These are phyloP conservation scores for Lepidurus couesii DNA, from an alignment of 1,140 invertebrate species.

Conservation along the genomic window DNA sequence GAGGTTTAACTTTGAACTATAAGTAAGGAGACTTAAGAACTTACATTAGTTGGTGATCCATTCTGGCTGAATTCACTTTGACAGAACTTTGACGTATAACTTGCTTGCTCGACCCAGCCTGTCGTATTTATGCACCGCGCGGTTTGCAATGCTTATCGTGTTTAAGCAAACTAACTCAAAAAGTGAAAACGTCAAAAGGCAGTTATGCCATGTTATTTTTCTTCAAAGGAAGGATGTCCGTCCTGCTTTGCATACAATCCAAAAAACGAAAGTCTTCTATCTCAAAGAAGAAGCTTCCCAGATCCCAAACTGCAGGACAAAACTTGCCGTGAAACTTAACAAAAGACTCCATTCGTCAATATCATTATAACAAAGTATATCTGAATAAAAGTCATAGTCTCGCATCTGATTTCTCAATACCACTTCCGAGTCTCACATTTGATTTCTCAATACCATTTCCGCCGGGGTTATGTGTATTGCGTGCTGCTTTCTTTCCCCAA, in stretches of 20 bases:
- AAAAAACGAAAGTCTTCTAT: not conserved
- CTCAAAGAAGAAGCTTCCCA: not conserved
- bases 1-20: too few relatives aligned
- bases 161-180: not conserved
- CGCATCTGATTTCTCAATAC: too few relatives aligned
- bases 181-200: not conserved
- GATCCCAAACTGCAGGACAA: too few relatives aligned
- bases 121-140: conserved; percentile 1
- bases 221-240: not conserved
- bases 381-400: too few relatives aligned
- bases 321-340: too few relatives aligned
- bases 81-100: not conserved
- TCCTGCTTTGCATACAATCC: not conserved
- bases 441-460: too few relatives aligned
- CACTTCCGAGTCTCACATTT: too few relatives aligned
- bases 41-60: not conserved
- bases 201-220: not conserved
- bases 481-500: not conserved
- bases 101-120: not conserved
- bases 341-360: too few relatives aligned
- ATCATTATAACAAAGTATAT: too few relatives aligned
- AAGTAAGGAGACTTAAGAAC: not conserved
- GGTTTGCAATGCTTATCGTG: not conserved
- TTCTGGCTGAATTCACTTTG: not conserved
- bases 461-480: too few relatives aligned